Percentiles rank a stretch among this genome's conserved stretches.
phyloP scores from a whole-genome alignment of 2,113 vertebrate genomes.

The Scytalopus superciliaris region DNA sequence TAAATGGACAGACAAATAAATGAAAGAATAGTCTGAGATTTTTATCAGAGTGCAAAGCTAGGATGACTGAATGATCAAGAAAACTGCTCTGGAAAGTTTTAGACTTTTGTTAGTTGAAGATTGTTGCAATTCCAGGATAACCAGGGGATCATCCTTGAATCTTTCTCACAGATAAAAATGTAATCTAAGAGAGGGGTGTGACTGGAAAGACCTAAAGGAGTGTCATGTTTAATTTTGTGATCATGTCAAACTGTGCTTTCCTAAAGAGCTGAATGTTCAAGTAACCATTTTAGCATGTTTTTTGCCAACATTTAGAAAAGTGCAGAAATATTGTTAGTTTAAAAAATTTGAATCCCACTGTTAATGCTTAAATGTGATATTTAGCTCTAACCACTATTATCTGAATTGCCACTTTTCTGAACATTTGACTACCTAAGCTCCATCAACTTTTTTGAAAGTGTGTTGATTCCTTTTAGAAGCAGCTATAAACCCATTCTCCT shows the following conservation, averaged over 20 bases:
- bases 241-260: not conserved
- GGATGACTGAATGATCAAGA: not conserved
- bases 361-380: not conserved
- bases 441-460: not conserved
- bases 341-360: not conserved
- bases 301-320: not conserved
- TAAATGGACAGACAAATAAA: not conserved
- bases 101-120: not conserved
- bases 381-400: not conserved
- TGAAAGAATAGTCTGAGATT: constrained; percentile 28
- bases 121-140: constrained; percentile 32
- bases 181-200: constrained; percentile 4
- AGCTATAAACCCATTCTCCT: not conserved
- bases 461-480: not conserved
- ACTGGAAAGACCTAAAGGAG: not conserved
- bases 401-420: not conserved
- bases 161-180: not conserved
- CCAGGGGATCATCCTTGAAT: not conserved
- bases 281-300: not conserved
- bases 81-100: constrained; percentile 9
- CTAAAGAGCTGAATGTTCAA: not conserved
- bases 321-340: not conserved
- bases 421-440: not conserved
- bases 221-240: not conserved
- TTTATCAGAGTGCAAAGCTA: not conserved